Conservation (phyloP, 2,113 vertebrate genomes). For the Myotis davidii region DNA sequence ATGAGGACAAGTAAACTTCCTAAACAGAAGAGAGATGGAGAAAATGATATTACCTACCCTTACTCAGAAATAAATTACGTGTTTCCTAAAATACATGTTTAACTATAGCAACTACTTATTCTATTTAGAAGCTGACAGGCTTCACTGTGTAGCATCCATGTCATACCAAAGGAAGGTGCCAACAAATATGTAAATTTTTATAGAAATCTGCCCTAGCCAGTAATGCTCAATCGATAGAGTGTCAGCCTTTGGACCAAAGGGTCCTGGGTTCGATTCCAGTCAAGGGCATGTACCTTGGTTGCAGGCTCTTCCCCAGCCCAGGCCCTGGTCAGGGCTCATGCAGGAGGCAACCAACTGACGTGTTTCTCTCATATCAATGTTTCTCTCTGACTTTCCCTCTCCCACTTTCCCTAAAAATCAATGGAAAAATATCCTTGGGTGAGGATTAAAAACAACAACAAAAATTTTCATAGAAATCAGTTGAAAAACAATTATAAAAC, state of each 20-base stretch:
- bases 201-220: not conserved
- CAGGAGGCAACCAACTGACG: too few species aligned
- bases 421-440: too few species aligned
- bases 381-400: too few species aligned
- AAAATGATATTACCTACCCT: not conserved
- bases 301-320: too few species aligned
- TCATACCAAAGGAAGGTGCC: slow-evolving; percentile 20
- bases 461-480: slow-evolving; percentile 27
- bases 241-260: too few species aligned
- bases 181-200: slow-evolving; percentile 44
- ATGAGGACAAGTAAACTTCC: slow-evolving; percentile 12
- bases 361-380: too few species aligned
- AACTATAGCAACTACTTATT: not conserved
- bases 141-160: not conserved
- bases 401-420: too few species aligned
- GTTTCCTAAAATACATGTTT: not conserved
- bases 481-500: not conserved
- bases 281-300: too few species aligned
- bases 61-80: slow-evolving; percentile 35
- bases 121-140: not conserved
- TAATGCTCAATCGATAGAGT: too few species aligned
- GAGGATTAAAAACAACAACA: too few species aligned
- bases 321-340: too few species aligned
- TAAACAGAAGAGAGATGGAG: not conserved
- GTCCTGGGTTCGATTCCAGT: too few species aligned